Percentiles rank a stretch among this genome's conserved stretches.
These are phyloP conservation scores for Aradus depressus DNA, from an alignment of 2,888 invertebrate species.

Conservation along the genomic window DNA sequence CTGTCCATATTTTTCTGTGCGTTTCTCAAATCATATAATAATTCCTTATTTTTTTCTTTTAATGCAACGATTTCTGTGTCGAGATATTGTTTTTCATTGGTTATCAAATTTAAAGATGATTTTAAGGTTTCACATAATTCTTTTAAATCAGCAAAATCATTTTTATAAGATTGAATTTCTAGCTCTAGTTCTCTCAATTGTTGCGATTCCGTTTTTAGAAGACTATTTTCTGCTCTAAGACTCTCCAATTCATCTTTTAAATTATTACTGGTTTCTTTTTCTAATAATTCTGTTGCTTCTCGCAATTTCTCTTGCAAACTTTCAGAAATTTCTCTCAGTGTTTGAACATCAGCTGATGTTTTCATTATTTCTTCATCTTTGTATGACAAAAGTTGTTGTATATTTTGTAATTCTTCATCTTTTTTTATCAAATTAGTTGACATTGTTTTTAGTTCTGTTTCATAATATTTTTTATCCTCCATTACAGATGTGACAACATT, in stretches of 20 bases:
- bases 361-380: conserved; percentile 47
- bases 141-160: conserved; percentile 29
- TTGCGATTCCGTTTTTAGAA: conserved; percentile 34
- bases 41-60: conserved; percentile 13
- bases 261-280: conserved; percentile 41
- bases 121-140: conserved; percentile 3
- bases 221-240: conserved; percentile 33
- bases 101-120: conserved; percentile 2
- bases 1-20: conserved; percentile 12
- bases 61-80: conserved; percentile 33
- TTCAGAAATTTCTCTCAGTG: conserved; percentile 39
- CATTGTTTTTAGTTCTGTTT: conserved; percentile 35
- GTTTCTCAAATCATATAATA: conserved; percentile 1
- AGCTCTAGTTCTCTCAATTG: conserved; percentile 39
- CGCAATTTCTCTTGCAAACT: conserved; percentile 42
- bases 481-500: conserved; percentile 32
- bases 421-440: conserved; percentile 36
- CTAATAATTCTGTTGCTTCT: conserved; percentile 42
- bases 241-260: conserved; percentile 40
- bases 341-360: conserved; percentile 33
- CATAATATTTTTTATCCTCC: conserved; percentile 37
- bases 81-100: conserved; percentile 38
- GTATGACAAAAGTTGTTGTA: conserved; percentile 45
- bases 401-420: conserved; percentile 43
- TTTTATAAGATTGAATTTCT: conserved; percentile 40